Percentiles rank a stretch among this genome's conserved stretches.
Evolutionary conservation across 2,888 invertebrate species (phyloP).

Genomic region (Idaea biselata): DNA sequence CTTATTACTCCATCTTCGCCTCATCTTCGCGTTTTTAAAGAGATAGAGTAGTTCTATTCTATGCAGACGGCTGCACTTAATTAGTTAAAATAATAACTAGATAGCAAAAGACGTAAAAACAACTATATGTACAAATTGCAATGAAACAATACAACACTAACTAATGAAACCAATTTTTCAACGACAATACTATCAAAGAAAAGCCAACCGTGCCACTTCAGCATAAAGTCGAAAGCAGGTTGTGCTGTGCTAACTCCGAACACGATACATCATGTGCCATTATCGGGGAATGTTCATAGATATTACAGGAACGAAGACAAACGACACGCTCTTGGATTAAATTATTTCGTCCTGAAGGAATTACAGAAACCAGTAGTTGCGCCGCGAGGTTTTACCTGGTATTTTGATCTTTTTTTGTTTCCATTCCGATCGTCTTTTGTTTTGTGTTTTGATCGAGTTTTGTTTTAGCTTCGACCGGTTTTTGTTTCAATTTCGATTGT

Average conservation of each 20-base stretch:
- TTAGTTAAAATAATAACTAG: background rate
- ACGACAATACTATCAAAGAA: background rate
- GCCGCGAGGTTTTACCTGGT: background rate
- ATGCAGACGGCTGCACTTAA: background rate
- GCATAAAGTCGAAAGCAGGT: background rate
- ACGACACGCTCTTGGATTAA: background rate
- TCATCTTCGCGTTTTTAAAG: too few species aligned
- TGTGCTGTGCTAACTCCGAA: background rate
- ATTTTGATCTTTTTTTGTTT: too few species aligned
- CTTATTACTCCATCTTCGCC: too few species aligned
- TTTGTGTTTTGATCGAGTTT: too few species aligned
- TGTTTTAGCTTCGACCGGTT: too few species aligned
- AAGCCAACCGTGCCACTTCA: background rate
- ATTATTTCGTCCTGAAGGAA: background rate
- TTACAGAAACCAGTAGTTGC: background rate
- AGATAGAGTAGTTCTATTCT: too few species aligned
- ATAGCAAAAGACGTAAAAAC: background rate
- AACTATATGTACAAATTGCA: background rate
- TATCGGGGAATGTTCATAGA: conserved; percentile 14
- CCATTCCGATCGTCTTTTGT: too few species aligned
- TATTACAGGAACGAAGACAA: conserved; percentile 13
- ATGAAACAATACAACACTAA: background rate
- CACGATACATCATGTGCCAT: conserved; percentile 7
- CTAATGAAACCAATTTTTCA: background rate
- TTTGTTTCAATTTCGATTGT: too few species aligned